Evolutionary conservation across 2,113 vertebrate species (phyloP).

Genomic region (Syngnathus floridae): DNA sequence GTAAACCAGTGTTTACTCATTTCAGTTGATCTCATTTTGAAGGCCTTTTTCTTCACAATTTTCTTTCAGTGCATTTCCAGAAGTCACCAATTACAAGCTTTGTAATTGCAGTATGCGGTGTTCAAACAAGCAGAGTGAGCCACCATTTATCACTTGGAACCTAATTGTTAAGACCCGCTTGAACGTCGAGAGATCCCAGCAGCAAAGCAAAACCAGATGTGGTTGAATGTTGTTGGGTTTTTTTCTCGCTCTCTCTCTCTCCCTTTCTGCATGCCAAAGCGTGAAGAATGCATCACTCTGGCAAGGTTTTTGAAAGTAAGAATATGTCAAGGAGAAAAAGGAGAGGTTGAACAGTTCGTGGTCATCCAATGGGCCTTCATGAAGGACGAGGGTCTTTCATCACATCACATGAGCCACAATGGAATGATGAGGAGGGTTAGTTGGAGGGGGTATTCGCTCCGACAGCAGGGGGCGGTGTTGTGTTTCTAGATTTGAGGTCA

Average conservation of each 20-base stretch:
- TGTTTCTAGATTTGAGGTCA: constrained; percentile 34
- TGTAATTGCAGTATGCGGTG: constrained; percentile 45
- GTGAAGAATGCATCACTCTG: constrained; percentile 53
- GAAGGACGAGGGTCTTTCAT: constrained; percentile 35
- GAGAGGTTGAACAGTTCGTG: constrained; percentile 47
- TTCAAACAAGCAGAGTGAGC: constrained; percentile 56
- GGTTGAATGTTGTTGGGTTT: constrained; percentile 20
- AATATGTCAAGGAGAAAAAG: constrained; percentile 36
- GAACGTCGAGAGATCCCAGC: constrained; percentile 44
- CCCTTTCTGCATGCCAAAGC: constrained; percentile 41
- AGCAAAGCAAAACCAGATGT: constrained; percentile 67
- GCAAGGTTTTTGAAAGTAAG: constrained; percentile 11
- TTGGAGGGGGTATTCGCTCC: not conserved
- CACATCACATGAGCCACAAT: constrained; percentile 1
- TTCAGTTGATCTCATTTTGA: constrained; percentile 50
- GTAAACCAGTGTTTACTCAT: constrained; percentile 44
- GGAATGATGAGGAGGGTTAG: not conserved
- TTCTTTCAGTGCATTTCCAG: constrained; percentile 55
- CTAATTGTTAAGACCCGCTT: constrained; percentile 51
- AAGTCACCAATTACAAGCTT: constrained; percentile 56
- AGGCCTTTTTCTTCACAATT: constrained; percentile 38
- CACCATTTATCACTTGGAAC: constrained; percentile 55
- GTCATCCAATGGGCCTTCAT: constrained; percentile 29
- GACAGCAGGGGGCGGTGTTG: constrained; percentile 65
- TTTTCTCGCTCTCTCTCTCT: constrained; percentile 6